phyloP scores from a whole-genome alignment of 92 coral and sea anemone species.

The Epizoanthus scotinus region DNA sequence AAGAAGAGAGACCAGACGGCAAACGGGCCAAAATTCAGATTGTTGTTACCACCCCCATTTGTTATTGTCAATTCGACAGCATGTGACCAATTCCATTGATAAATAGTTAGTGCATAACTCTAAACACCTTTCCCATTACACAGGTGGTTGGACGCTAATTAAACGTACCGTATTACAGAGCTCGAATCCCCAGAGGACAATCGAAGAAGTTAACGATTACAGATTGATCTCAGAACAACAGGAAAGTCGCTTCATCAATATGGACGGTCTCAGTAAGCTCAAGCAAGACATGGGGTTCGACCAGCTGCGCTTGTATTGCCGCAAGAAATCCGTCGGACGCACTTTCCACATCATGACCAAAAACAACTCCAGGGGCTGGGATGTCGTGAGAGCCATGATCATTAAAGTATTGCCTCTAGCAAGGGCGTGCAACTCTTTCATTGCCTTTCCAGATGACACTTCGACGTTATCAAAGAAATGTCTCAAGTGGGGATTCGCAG shows the following conservation, averaged over 20 bases:
- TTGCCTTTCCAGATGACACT: slow-evolving; percentile 59
- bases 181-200: background rate
- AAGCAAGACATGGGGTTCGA: slow-evolving; percentile 24
- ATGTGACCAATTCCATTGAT: too few species aligned
- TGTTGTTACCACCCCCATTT: too few species aligned
- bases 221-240: too few species aligned
- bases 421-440: slow-evolving; percentile 59
- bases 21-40: too few species aligned
- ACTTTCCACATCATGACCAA: slow-evolving; percentile 63
- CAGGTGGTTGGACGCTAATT: slow-evolving; percentile 18
- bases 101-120: too few species aligned
- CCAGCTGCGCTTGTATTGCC: slow-evolving; percentile 63
- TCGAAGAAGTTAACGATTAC: too few species aligned
- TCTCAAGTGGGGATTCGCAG: slow-evolving; percentile 50
- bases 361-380: slow-evolving; percentile 54
- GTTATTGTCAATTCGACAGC: too few species aligned
- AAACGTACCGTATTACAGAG: background rate
- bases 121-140: too few species aligned
- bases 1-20: too few species aligned
- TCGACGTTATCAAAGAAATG: slow-evolving; percentile 59
- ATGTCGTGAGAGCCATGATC: slow-evolving; percentile 52
- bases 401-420: slow-evolving; percentile 19
- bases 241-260: background rate
- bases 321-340: slow-evolving; percentile 62
- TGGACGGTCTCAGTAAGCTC: slow-evolving; percentile 6